Evolutionary conservation across 1,140 invertebrate genomes (phyloP).

Genomic region (Paralvinella palmiformis): DNA sequence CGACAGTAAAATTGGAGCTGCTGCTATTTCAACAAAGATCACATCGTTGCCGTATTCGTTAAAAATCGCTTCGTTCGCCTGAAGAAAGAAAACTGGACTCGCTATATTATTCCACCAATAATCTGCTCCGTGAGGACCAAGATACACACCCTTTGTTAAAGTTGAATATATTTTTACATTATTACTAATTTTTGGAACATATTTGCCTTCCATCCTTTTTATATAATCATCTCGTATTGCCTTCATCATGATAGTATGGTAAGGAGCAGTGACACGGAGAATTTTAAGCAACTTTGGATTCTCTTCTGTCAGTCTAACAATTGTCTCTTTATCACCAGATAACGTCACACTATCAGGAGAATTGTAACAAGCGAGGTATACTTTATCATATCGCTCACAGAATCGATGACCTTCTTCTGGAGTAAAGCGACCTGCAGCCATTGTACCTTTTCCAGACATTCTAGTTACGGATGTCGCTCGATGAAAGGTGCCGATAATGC

Average conservation of each 20-base stretch:
- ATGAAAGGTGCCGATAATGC: conserved; percentile 84
- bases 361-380: background rate
- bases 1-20: background rate
- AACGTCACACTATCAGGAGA: background rate
- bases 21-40: background rate
- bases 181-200: no score
- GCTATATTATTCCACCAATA: background rate
- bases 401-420: background rate
- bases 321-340: background rate
- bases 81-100: background rate
- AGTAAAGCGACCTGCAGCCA: background rate
- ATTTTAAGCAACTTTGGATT: background rate
- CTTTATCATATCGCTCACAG: background rate
- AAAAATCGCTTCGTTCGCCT: background rate
- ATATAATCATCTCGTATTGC: background rate
- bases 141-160: background rate
- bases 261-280: background rate
- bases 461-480: conserved; percentile 53
- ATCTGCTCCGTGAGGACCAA: background rate
- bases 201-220: background rate
- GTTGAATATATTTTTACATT: background rate
- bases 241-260: background rate
- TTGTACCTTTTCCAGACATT: background rate
- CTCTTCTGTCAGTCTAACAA: background rate
- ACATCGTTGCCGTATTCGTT: background rate